A percentile compares a stretch with the other conserved stretches of the same genome.
phyloP scores from a whole-genome alignment of 37 sponge, comb jelly and placozoan genomes.

The Beroe forskalii region DNA sequence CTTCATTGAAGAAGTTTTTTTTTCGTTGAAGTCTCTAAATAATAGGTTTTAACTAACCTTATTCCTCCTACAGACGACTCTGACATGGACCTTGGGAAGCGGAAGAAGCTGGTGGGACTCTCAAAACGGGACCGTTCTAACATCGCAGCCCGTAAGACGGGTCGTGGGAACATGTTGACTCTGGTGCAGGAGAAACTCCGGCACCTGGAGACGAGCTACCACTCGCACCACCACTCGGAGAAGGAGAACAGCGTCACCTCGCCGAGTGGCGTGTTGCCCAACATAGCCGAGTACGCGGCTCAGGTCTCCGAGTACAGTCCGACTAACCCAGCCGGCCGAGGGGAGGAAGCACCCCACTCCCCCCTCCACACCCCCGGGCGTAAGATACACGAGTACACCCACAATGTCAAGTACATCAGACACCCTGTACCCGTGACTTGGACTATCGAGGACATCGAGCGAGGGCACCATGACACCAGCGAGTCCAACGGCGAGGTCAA shows the following conservation, averaged over 20 bases:
- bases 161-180: background rate
- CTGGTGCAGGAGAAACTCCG: slow-evolving; percentile 52
- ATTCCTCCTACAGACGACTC: slow-evolving; percentile 6
- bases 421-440: slow-evolving; percentile 9
- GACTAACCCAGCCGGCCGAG: too few relatives aligned
- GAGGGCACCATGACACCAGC: background rate
- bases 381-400: too few relatives aligned
- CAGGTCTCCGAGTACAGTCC: too few relatives aligned
- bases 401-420: slow-evolving; percentile 17
- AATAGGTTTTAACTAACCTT: too few relatives aligned
- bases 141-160: background rate
- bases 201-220: slow-evolving; percentile 6
- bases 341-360: too few relatives aligned
- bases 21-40: too few relatives aligned
- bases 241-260: background rate
- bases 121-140: slow-evolving; percentile 28
- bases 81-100: slow-evolving; percentile 16
- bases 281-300: slow-evolving; percentile 24
- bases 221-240: background rate
- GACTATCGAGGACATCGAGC: slow-evolving; percentile 43
- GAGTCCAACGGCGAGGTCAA: background rate
- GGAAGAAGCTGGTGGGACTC: background rate
- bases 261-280: slow-evolving; percentile 10
- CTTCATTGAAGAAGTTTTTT: too few relatives aligned
- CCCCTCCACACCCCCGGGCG: too few relatives aligned